A percentile compares a stretch with the other conserved stretches of the same genome.
Conservation (phyloP, 2,888 invertebrate species). For the Euphydryas editha region DNA sequence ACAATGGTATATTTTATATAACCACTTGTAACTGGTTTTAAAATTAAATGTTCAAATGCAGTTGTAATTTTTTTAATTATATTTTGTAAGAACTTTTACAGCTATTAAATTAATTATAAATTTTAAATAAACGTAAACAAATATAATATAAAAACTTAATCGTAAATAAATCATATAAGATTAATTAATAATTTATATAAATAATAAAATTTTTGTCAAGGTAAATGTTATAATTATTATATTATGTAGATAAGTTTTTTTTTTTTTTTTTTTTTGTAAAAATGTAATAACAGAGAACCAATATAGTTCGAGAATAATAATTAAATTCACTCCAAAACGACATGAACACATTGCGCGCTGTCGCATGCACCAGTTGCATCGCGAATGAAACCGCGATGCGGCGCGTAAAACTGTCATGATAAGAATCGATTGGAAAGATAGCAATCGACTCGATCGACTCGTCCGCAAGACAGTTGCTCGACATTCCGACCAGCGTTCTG, state of each 20-base stretch:
- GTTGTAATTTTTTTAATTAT: no score
- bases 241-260: no score
- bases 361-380: slow-evolving; percentile 51
- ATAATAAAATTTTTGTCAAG: no score
- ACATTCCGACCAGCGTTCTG: slow-evolving; percentile 64
- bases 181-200: no score
- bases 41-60: no score
- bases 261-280: not conserved
- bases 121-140: no score
- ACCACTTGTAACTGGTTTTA: not conserved
- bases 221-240: no score
- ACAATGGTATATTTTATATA: not conserved
- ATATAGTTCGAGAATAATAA: slow-evolving; percentile 30
- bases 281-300: slow-evolving; percentile 16
- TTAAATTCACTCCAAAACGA: slow-evolving; percentile 43
- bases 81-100: no score
- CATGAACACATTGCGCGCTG: slow-evolving; percentile 44
- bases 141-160: no score
- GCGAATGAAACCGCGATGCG: slow-evolving; percentile 64
- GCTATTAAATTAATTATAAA: no score
- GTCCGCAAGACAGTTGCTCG: slow-evolving; percentile 60
- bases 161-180: no score
- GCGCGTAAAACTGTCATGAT: slow-evolving; percentile 80
- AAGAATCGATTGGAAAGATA: slow-evolving; percentile 73
- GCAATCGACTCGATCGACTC: slow-evolving; percentile 64